These are phyloP conservation scores for Lutraria rhynchaena DNA, from an alignment of 1,140 invertebrate genomes.

Conservation along the genomic window DNA sequence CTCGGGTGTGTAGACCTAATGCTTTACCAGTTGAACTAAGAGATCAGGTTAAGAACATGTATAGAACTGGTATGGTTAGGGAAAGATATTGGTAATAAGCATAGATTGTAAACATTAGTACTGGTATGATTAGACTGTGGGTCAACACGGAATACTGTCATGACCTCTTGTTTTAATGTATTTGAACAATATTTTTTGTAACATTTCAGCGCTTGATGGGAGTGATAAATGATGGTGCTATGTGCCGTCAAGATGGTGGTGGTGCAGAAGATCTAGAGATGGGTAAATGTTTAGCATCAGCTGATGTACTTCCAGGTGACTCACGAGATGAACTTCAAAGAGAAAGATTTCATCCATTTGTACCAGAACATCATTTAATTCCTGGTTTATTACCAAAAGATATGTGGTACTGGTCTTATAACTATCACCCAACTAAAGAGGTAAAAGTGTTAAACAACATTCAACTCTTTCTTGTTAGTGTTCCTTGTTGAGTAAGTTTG, in stretches of 20 bases:
- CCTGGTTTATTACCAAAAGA: constrained; percentile 75
- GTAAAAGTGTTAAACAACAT: too few species aligned
- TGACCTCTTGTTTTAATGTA: neutral
- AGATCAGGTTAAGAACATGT: too few species aligned
- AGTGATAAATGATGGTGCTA: constrained; percentile 55
- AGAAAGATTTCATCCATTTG: constrained; percentile 97
- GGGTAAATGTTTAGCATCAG: constrained; percentile 93
- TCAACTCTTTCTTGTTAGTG: too few species aligned
- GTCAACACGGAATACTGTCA: too few species aligned
- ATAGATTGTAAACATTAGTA: too few species aligned
- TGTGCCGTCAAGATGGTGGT: constrained; percentile 84
- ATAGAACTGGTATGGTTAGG: too few species aligned
- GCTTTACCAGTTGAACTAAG: too few species aligned
- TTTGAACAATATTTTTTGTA: neutral
- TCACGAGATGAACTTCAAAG: constrained; percentile 91
- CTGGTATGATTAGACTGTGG: too few species aligned
- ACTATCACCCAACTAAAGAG: constrained; percentile 76
- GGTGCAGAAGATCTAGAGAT: constrained; percentile 97
- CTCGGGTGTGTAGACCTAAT: too few species aligned
- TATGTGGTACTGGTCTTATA: constrained; percentile 80
- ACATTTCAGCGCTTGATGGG: constrained; percentile 59
- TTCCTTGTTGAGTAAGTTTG: too few species aligned
- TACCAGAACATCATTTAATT: constrained; percentile 86
- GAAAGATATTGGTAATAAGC: too few species aligned
- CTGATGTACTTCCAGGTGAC: constrained; percentile 87